Conservation (phyloP, 2,797 vertebrate species). For the Oreochromis grahami region DNA sequence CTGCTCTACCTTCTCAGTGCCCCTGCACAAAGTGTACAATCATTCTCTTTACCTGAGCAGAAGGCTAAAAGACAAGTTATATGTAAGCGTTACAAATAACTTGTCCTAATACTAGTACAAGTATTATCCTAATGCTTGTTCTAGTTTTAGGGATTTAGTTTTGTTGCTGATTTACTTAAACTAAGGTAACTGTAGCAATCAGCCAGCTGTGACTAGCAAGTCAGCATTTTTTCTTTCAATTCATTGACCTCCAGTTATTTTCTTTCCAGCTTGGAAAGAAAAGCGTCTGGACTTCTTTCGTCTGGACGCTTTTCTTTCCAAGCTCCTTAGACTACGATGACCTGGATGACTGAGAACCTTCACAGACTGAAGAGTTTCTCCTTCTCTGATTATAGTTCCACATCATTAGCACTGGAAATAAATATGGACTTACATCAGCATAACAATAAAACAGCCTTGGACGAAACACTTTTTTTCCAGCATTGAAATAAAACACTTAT, state of each 20-base stretch:
- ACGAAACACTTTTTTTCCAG: neutral
- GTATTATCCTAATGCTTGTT: neutral
- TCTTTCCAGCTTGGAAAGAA: neutral
- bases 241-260: neutral
- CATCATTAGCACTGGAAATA: neutral
- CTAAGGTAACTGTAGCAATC: neutral
- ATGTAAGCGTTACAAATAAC: neutral
- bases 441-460: neutral
- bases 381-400: neutral
- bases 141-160: neutral
- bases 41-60: neutral
- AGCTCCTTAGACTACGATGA: neutral
- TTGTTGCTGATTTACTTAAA: neutral
- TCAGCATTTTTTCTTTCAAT: neutral
- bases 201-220: neutral
- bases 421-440: neutral
- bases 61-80: neutral
- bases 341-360: neutral
- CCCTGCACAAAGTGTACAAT: neutral
- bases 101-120: neutral
- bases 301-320: neutral
- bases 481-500: neutral
- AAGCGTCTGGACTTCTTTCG: accelerated
- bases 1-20: neutral
- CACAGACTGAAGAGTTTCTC: neutral